Conservation (phyloP, 2,113 vertebrate species). For the Cavia aperea region DNA sequence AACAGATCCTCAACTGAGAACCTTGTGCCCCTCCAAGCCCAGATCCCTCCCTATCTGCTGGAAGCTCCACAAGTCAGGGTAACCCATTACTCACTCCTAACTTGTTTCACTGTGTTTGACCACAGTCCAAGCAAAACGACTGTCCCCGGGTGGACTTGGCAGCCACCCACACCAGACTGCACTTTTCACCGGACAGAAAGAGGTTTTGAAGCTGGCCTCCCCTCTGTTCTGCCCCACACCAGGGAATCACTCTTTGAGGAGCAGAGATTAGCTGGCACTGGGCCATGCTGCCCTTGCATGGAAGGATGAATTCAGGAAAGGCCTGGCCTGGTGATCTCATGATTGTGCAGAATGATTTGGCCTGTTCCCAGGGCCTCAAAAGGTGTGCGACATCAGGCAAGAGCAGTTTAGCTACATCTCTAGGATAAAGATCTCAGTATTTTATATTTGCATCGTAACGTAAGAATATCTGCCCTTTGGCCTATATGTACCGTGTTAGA, state of each 20-base stretch:
- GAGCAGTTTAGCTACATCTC: background rate
- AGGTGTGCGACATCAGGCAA: background rate
- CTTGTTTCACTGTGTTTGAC: background rate
- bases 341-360: background rate
- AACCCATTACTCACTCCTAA: background rate
- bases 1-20: background rate
- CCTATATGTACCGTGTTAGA: background rate
- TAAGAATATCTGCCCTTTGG: background rate
- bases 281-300: background rate
- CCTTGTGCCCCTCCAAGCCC: too few relatives aligned
- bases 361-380: background rate
- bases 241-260: background rate
- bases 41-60: background rate
- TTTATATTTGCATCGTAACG: background rate
- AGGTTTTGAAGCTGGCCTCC: slow-evolving; percentile 26
- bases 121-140: slow-evolving; percentile 35
- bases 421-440: background rate
- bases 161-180: background rate
- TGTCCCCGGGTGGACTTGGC: slow-evolving; percentile 31
- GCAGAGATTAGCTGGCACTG: background rate
- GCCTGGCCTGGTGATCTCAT: background rate
- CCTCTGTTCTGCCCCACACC: accelerated
- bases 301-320: slow-evolving; percentile 12
- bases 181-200: background rate
- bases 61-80: background rate